These are phyloP conservation scores for Megalops cyprinoides DNA, from an alignment of 2,797 vertebrate genomes.

Conservation along the genomic window DNA sequence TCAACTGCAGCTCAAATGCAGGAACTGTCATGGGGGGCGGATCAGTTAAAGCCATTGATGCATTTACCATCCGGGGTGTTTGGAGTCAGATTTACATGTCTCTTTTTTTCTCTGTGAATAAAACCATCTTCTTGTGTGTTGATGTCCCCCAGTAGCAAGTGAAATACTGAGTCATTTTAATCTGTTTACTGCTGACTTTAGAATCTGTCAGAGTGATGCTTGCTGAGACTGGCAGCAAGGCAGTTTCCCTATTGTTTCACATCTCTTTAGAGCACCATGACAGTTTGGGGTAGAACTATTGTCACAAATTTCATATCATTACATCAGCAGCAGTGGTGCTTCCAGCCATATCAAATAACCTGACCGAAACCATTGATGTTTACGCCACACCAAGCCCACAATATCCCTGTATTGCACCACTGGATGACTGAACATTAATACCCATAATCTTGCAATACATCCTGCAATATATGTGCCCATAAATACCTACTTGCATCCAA, in stretches of 20 bases:
- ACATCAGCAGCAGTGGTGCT: too few species aligned
- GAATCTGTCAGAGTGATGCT: not conserved
- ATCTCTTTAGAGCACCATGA: not conserved
- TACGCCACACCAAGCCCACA: not conserved
- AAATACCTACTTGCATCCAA: not conserved
- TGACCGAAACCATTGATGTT: not conserved
- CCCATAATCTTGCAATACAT: not conserved
- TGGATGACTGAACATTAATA: not conserved
- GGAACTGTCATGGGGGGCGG: not conserved
- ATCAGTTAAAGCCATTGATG: not conserved
- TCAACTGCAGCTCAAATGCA: not conserved
- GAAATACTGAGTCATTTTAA: not conserved
- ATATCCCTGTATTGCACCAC: not conserved
- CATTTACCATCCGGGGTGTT: not conserved
- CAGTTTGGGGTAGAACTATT: not conserved
- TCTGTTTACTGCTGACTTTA: not conserved
- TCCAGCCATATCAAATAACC: not conserved
- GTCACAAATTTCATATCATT: not conserved
- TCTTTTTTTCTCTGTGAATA: not conserved
- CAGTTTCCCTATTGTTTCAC: not conserved
- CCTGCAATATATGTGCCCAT: not conserved
- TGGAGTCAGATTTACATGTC: not conserved
- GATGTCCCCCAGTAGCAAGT: not conserved
- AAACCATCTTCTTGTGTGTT: not conserved
- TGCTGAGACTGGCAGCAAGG: not conserved